Conservation (phyloP, 2,888 invertebrate species). For the Gymnocheta viridis region DNA sequence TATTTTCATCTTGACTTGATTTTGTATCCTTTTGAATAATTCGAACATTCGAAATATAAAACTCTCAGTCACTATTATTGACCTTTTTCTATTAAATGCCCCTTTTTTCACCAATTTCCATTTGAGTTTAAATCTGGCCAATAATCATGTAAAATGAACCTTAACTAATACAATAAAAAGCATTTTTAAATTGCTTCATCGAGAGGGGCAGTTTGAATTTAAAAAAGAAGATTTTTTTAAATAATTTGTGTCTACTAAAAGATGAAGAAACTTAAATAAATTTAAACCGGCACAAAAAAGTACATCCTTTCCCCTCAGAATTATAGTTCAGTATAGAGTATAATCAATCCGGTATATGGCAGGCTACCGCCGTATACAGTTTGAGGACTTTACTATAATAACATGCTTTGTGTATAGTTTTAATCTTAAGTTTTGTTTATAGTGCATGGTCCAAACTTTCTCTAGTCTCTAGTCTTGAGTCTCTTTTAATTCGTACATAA, state of each 20-base stretch:
- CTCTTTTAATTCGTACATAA: not conserved
- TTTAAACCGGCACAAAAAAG: too few relatives aligned
- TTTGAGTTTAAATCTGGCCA: slow-evolving; percentile 1
- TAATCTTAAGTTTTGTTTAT: too few relatives aligned
- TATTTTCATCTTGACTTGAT: too few relatives aligned
- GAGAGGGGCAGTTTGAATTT: not conserved
- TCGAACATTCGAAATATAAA: not conserved
- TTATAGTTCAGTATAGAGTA: too few relatives aligned
- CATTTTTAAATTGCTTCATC: slow-evolving; percentile 2
- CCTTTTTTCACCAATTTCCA: not conserved
- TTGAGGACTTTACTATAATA: too few relatives aligned
- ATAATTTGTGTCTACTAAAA: too few relatives aligned
- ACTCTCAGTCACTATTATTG: not conserved
- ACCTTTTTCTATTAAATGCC: too few relatives aligned
- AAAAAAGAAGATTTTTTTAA: not conserved
- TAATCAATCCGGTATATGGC: too few relatives aligned
- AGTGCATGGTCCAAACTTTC: not conserved
- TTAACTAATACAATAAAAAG: slow-evolving; percentile 44
- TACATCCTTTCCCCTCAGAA: too few relatives aligned
- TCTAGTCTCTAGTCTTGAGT: not conserved
- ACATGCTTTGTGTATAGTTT: too few relatives aligned
- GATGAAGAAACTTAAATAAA: not conserved
- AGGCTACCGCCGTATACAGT: too few relatives aligned
- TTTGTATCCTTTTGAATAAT: too few relatives aligned
- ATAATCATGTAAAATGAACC: slow-evolving; percentile 47